These are phyloP conservation scores for Australoheros scitulus DNA, from an alignment of 2,113 vertebrate species.

Conservation along the genomic window DNA sequence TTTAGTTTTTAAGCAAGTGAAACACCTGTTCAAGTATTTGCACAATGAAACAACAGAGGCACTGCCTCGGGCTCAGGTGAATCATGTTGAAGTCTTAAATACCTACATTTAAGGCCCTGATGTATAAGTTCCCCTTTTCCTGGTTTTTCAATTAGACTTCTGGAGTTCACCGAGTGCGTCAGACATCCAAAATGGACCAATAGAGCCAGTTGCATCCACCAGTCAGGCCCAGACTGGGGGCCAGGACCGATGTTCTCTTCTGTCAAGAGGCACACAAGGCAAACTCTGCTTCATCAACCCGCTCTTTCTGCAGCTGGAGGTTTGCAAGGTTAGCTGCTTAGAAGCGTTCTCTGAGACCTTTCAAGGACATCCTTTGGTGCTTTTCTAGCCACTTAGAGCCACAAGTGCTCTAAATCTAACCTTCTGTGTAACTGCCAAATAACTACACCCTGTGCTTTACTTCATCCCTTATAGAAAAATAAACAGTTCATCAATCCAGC, in stretches of 20 bases:
- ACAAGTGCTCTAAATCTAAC: not conserved
- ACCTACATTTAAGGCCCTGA: not conserved
- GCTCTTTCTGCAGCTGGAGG: slow-evolving; percentile 82
- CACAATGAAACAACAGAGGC: not conserved
- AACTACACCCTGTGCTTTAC: not conserved
- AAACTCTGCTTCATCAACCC: slow-evolving; percentile 89
- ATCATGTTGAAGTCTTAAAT: not conserved
- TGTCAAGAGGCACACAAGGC: slow-evolving; percentile 57
- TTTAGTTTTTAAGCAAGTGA: not conserved
- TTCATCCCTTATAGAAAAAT: not conserved
- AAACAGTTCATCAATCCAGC: not conserved
- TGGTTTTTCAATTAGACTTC: slow-evolving; percentile 80
- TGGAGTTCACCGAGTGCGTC: slow-evolving; percentile 81
- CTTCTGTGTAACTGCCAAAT: not conserved
- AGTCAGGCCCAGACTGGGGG: slow-evolving; percentile 15
- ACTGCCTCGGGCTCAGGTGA: no score
- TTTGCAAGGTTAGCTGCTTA: slow-evolving; percentile 49
- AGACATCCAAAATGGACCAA: slow-evolving; percentile 71
- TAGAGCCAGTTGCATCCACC: slow-evolving; percentile 63
- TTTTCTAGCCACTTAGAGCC: not conserved
- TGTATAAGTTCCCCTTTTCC: not conserved
- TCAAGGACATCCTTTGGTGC: not conserved
- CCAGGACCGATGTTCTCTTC: slow-evolving; percentile 43
- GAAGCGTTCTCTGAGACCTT: not conserved
- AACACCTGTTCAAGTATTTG: not conserved